These are phyloP conservation scores for Lagopus leucura DNA, from an alignment of 2,113 vertebrate genomes.

Conservation along the genomic window DNA sequence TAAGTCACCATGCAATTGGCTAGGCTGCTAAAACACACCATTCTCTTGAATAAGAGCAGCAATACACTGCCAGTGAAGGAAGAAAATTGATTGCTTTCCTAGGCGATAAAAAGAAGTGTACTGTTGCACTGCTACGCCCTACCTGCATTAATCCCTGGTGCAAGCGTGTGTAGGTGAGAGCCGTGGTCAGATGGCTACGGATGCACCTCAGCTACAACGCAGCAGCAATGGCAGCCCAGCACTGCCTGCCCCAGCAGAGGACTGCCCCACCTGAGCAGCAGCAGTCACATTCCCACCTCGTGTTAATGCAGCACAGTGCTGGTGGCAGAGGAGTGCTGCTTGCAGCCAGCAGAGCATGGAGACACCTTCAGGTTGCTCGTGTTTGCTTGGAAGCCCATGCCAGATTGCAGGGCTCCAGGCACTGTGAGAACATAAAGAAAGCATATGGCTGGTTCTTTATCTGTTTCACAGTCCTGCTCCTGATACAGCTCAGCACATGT, in stretches of 20 bases:
- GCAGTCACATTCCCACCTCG: background rate
- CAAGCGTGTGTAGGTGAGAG: fast-evolving
- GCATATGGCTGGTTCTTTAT: constrained; percentile 49
- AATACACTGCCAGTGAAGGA: fast-evolving
- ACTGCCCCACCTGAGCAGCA: background rate
- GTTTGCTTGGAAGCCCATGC: background rate
- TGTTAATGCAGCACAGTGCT: background rate
- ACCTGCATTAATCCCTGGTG: fast-evolving
- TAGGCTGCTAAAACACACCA: background rate
- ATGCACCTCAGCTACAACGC: background rate
- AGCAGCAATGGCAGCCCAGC: background rate
- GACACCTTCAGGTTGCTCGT: background rate
- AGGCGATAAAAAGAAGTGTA: background rate
- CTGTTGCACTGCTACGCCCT: too few species aligned
- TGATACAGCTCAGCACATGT: constrained; percentile 53
- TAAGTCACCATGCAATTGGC: background rate
- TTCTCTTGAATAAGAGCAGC: background rate
- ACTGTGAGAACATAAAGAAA: background rate
- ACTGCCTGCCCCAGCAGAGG: background rate
- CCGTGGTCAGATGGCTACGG: fast-evolving
- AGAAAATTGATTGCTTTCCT: background rate
- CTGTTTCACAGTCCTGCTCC: constrained; percentile 46
- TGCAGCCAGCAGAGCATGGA: background rate
- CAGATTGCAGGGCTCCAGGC: constrained; percentile 45
- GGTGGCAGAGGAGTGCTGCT: background rate